Evolutionary conservation across 64 coral and sea anemone genomes (phyloP).

Genomic region (Montipora cactus): DNA sequence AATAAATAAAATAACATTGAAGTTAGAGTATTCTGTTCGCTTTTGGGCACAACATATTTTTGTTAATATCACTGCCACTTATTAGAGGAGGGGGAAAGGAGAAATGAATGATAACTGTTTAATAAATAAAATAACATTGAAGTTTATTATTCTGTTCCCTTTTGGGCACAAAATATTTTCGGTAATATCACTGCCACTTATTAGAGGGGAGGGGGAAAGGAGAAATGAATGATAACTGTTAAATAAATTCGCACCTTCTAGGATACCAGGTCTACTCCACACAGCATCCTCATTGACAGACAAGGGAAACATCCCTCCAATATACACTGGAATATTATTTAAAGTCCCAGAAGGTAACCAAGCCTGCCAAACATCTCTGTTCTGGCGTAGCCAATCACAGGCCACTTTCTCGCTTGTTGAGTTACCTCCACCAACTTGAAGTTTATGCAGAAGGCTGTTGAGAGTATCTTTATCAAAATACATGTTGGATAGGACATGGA

Average conservation of each 20-base stretch:
- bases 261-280: conserved; percentile 88
- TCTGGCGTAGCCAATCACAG: conserved; percentile 70
- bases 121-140: no score
- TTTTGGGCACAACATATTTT: not conserved
- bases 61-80: not conserved
- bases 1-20: no score
- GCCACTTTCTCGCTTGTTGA: conserved; percentile 78
- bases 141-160: no score
- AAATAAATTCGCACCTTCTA: conserved; percentile 36
- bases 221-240: no score
- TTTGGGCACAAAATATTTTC: no score
- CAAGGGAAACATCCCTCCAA: conserved; percentile 94
- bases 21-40: no score
- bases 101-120: no score
- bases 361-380: conserved; percentile 70
- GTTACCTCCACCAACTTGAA: conserved; percentile 41
- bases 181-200: no score
- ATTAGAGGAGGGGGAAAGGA: not conserved
- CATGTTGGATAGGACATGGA: conserved; percentile 73
- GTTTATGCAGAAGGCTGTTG: conserved; percentile 50
- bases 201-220: no score
- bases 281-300: conserved; percentile 59
- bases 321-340: conserved; percentile 76
- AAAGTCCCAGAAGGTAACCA: conserved; percentile 64
- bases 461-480: conserved; percentile 71